Evolutionary conservation across 2,888 invertebrate species (phyloP), one percentile per base, ranked within the genome.

Genomic region (Patella ulyssiponensis): DNA sequence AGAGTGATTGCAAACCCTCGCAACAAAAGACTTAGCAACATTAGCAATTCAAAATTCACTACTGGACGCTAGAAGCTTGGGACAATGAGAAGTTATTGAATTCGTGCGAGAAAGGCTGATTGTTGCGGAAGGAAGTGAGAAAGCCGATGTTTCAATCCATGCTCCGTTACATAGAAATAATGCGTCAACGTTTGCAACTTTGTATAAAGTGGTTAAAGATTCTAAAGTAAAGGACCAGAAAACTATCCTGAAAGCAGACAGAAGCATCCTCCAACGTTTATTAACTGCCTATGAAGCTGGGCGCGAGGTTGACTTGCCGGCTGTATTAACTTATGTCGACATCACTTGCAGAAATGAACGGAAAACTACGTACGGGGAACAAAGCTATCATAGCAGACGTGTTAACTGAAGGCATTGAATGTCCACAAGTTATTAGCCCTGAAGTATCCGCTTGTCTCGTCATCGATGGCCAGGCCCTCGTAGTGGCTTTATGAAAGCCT

Each of bases 371-470:
- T 56, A 58, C 58, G 15, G 58, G 58, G 0, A 15, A 58, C 17
- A 58, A 58, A n/a, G 1, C 58, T n/a, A n/a, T 15, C 17, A 15
- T 58, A 5, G 58, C 58, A 58, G 58, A 58, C n/a, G 17, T n/a
- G 58, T n/a, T 58, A n/a, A n/a, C n/a, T 58, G n/a, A 58, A n/a
- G 58, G 58, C 15, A 58, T 58, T n/a, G 58, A 58, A 7, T 58
- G 58, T 58, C 58, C 58, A 58, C 5, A 15, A 5, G n/a, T n/a
- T 5, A 58, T 58, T 58, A n/a, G n/a, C 15, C 15, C 58, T n/a
- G 4, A 4, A 17, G n/a, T 5, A n/a, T n/a, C 17, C n/a, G 58
- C 17, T 4, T 5, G 17, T 58, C 58, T 58, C 7, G 17, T 58
- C 15, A 58, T 58, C n/a, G 58, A 58, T 58, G 58, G 58, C 7